Evolutionary conservation across 2,888 invertebrate genomes (phyloP), one percentile per base, ranked within the genome.

Genomic region (Acanthopleura granulata): DNA sequence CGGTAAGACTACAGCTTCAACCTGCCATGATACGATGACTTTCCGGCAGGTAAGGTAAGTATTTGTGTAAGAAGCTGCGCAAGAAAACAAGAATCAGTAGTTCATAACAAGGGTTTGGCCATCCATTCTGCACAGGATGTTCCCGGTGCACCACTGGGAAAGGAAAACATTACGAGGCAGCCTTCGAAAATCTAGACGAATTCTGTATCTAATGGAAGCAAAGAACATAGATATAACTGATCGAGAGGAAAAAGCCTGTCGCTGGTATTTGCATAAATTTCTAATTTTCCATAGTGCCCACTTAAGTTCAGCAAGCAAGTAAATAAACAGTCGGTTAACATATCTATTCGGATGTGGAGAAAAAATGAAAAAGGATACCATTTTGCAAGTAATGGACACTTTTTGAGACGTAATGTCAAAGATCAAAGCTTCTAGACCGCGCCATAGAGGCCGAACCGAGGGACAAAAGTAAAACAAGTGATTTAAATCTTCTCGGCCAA

Each of bases 381-480:
- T 22, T 57, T 57, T 57, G 57, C 22, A 22, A 57, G 57, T n/a
- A n/a, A 57, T 57, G 12, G 12, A n/a, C 18, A 57, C 57, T 6
- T 12, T 22, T n/a, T 18, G 22, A 12, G 57, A 57, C 12, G 57
- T 57, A 57, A 57, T 57, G 12, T 57, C 57, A 57, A 57, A 57
- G 22, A 57, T 6, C 18, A 57, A 18, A 57, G 57, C 22, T 57
- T 57, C 66, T 16, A 66, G 66, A 27, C 22, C 16, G 14, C 22
- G 27, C 66, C 66, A 66, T 6, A 66, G 14, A 27, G 66, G 66
- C 16, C 66, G 22, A 16, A 66, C 29, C 18, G 25, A 22, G 6
- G 66, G 66, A 66, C 66, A 66, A 66, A 66, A 27, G 66, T 12
- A 66, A 25, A 66, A 66, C 66, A 66, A 27, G 29, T 66, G 66